These are phyloP conservation scores for Furnarius figulus DNA, from an alignment of 2,113 vertebrate species.

Conservation along the genomic window DNA sequence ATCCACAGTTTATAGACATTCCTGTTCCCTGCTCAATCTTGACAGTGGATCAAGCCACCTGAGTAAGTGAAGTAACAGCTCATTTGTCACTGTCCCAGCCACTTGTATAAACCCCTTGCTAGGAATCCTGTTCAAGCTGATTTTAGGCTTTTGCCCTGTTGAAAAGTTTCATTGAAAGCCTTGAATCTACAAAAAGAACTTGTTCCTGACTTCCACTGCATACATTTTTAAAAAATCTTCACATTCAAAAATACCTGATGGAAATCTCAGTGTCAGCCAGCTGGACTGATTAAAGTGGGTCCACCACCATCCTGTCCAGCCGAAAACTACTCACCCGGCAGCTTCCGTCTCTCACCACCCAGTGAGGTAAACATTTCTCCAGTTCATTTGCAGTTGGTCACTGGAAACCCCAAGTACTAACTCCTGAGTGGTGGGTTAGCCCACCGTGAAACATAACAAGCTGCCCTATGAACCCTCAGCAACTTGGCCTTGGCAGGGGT, in stretches of 20 bases:
- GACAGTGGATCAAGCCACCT: background rate
- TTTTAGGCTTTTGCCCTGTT: background rate
- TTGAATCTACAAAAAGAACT: background rate
- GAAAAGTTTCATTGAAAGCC: background rate
- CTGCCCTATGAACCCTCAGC: background rate
- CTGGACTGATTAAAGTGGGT: background rate
- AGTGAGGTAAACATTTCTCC: background rate
- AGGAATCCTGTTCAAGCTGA: background rate
- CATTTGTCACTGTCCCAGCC: background rate
- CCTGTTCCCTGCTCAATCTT: background rate
- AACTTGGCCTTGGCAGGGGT: background rate
- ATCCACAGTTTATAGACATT: background rate
- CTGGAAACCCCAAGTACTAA: background rate
- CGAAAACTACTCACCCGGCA: background rate
- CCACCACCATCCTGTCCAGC: background rate
- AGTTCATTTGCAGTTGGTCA: background rate
- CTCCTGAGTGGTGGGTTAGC: background rate
- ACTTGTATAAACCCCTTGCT: background rate
- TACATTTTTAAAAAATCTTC: background rate
- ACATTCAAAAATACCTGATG: background rate
- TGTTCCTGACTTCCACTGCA: background rate
- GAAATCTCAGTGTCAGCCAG: fast-evolving
- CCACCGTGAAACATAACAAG: background rate
- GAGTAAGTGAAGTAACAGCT: background rate
- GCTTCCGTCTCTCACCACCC: background rate